phyloP scores from a whole-genome alignment of 1,140 invertebrate species.

The Maconellicoccus hirsutus region DNA sequence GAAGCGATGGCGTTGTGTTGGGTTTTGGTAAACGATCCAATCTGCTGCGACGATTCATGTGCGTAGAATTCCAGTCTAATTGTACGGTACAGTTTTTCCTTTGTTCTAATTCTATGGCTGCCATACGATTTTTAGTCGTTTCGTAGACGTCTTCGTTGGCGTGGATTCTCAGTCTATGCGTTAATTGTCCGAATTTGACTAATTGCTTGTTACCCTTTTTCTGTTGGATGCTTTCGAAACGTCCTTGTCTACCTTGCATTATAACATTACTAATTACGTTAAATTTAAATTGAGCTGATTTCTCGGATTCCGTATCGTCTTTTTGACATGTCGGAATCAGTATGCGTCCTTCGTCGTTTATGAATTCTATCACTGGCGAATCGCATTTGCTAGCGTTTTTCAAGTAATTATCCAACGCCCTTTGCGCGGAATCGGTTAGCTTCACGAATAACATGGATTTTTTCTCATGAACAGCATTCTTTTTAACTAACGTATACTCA shows the following conservation, averaged over 20 bases:
- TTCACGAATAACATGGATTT: conserved; percentile 27
- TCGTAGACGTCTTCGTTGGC: conserved; percentile 92
- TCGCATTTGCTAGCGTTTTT: not conserved
- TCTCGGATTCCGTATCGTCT: not conserved
- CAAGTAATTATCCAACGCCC: conserved; percentile 25
- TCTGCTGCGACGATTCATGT: not conserved
- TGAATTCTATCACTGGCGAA: not conserved
- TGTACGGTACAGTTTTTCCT: conserved; percentile 11
- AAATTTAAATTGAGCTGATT: conserved; percentile 14
- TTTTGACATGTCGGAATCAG: not conserved
- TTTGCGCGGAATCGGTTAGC: conserved; percentile 25
- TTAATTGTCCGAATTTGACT: conserved; percentile 68
- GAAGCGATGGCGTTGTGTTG: not conserved
- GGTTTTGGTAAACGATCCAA: not conserved
- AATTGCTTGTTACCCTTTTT: conserved; percentile 40
- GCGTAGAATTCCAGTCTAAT: not conserved
- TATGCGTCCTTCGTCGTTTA: not conserved
- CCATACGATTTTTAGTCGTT: conserved; percentile 77
- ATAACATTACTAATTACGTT: not conserved
- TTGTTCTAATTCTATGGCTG: conserved; percentile 72
- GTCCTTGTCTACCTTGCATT: not conserved
- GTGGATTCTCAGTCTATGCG: conserved; percentile 73
- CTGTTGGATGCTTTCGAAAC: conserved; percentile 31
- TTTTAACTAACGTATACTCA: conserved; percentile 21
- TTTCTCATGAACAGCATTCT: conserved; percentile 22